Conservation (phyloP, 2,888 invertebrate genomes). For the Ectemnius lituratus region DNA sequence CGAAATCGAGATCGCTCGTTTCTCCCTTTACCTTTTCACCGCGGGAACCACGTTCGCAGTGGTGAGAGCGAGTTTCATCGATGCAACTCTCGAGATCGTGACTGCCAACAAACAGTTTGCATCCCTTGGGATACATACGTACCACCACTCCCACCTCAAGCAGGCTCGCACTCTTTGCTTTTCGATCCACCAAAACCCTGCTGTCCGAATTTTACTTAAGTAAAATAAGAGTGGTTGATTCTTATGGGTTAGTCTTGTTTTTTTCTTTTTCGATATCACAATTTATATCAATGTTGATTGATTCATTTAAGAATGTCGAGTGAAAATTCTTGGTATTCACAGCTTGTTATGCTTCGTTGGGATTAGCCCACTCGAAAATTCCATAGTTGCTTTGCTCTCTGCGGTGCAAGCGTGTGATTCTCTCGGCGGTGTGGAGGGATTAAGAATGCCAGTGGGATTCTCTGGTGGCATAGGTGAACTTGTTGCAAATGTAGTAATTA, state of each 20-base stretch:
- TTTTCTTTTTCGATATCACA: no score
- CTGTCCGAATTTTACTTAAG: background rate
- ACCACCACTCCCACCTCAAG: background rate
- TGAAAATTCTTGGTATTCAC: no score
- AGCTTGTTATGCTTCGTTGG: no score
- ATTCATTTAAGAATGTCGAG: no score
- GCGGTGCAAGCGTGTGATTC: no score
- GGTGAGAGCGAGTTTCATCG: slow-evolving; percentile 32
- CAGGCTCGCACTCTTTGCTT: background rate
- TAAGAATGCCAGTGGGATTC: slow-evolving; percentile 37
- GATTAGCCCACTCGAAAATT: no score
- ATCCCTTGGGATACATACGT: slow-evolving; percentile 29
- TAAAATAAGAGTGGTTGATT: no score
- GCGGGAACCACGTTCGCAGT: slow-evolving; percentile 41
- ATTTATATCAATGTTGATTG: no score
- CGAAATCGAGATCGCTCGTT: background rate
- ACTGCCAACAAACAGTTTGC: slow-evolving; percentile 21
- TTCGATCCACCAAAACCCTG: background rate
- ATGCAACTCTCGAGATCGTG: slow-evolving; percentile 34
- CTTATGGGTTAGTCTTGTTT: no score
- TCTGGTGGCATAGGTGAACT: slow-evolving; percentile 26
- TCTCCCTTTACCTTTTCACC: background rate
- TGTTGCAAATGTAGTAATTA: slow-evolving; percentile 46
- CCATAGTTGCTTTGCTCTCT: no score
- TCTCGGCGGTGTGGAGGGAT: background rate